Evolutionary conservation across 2,888 invertebrate species (phyloP).

Genomic region (Melangyna quadrimaculata): DNA sequence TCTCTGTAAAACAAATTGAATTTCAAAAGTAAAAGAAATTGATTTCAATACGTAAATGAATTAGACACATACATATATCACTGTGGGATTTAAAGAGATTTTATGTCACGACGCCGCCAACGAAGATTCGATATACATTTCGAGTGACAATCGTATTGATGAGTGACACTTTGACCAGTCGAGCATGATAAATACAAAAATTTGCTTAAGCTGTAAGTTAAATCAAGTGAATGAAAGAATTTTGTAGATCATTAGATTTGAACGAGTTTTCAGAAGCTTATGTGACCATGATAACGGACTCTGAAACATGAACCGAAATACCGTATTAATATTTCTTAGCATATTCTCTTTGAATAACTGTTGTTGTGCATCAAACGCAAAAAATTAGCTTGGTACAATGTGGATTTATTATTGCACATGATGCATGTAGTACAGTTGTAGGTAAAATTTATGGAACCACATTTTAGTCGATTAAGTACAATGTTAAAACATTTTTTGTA

Average conservation of each 20-base stretch:
- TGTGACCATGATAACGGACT: background rate
- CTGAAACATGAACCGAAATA: background rate
- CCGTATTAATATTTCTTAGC: background rate
- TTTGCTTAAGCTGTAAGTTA: background rate
- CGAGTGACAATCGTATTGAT: constrained; percentile 32
- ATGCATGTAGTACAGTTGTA: too few relatives aligned
- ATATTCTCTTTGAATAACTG: too few relatives aligned
- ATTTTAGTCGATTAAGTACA: too few relatives aligned
- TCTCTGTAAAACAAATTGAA: background rate
- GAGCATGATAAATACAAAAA: background rate
- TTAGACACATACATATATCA: background rate
- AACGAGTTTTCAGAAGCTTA: background rate
- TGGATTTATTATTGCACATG: too few relatives aligned
- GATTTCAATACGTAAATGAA: constrained; percentile 15
- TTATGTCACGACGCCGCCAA: background rate
- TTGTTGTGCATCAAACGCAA: too few relatives aligned
- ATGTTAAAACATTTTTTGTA: too few relatives aligned
- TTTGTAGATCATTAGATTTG: background rate
- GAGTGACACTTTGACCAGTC: constrained; percentile 29
- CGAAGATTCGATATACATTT: background rate
- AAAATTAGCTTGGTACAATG: too few relatives aligned
- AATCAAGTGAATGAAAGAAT: background rate
- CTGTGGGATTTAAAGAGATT: background rate
- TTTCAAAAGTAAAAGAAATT: constrained; percentile 18
- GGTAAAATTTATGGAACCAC: too few relatives aligned